Conservation (phyloP, 2,888 invertebrate species). For the Steinernema carpocapsae region DNA sequence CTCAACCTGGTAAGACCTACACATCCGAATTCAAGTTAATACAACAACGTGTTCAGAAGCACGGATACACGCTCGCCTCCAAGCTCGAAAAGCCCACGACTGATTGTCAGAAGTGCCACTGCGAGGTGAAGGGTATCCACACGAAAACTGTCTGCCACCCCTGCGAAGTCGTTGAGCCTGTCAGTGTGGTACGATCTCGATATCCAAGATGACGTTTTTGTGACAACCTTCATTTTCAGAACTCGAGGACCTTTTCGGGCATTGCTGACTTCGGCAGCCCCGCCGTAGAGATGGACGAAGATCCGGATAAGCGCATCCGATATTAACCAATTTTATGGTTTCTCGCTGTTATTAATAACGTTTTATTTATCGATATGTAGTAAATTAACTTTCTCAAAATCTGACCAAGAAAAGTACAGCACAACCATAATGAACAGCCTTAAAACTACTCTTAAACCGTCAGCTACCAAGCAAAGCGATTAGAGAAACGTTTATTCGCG, state of each 20-base stretch:
- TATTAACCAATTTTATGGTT: too few species aligned
- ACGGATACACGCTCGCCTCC: not conserved
- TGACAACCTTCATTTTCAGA: not conserved
- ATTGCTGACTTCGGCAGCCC: slow-evolving; percentile 11
- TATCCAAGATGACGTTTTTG: not conserved
- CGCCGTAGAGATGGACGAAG: not conserved
- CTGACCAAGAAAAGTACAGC: too few species aligned
- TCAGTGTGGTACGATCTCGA: slow-evolving; percentile 35
- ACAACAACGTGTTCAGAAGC: not conserved
- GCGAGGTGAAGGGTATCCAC: not conserved
- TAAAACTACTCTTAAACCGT: too few species aligned
- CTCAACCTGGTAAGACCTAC: slow-evolving; percentile 52
- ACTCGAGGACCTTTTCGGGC: slow-evolving; percentile 9
- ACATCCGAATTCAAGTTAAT: not conserved
- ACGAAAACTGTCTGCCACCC: slow-evolving; percentile 40
- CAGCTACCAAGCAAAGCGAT: too few species aligned
- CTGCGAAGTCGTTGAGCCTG: slow-evolving; percentile 39
- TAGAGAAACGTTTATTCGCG: too few species aligned
- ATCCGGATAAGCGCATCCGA: not conserved
- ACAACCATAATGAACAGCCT: too few species aligned
- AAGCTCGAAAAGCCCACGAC: slow-evolving; percentile 12
- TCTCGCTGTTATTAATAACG: too few species aligned
- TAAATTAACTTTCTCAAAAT: too few species aligned
- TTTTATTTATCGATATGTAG: too few species aligned
- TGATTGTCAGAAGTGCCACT: slow-evolving; percentile 42